Percentiles rank a stretch among this genome's conserved stretches.
Evolutionary conservation across 1,140 invertebrate species (phyloP).

Genomic region (Procambarus clarkii): DNA sequence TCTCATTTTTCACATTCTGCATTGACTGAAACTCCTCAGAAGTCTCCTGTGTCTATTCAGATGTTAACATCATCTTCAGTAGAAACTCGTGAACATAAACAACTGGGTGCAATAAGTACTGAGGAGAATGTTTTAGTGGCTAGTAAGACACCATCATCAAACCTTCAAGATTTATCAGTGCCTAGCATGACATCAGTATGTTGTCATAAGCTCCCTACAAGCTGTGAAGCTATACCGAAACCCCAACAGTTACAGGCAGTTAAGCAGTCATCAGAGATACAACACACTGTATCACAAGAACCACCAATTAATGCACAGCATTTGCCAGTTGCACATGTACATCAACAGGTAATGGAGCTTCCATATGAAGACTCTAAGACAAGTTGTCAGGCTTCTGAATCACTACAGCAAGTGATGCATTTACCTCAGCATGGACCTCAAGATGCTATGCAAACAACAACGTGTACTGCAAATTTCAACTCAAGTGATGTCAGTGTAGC

Average conservation of each 20-base stretch:
- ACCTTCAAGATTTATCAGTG: background rate
- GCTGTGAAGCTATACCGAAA: background rate
- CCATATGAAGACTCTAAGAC: background rate
- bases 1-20: background rate
- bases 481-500: background rate
- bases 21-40: background rate
- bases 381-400: background rate
- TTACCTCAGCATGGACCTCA: background rate
- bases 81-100: background rate
- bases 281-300: background rate
- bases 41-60: background rate
- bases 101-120: background rate
- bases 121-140: background rate
- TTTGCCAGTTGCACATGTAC: background rate
- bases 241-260: background rate
- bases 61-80: background rate
- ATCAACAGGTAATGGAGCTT: background rate
- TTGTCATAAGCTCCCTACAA: background rate
- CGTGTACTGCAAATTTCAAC: background rate
- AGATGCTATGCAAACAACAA: background rate
- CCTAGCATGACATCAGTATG: background rate
- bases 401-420: background rate
- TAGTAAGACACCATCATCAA: background rate
- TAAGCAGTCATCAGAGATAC: background rate
- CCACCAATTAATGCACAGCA: background rate